These are phyloP conservation scores for Trilocha varians DNA, from an alignment of 2,888 invertebrate species.

Conservation along the genomic window DNA sequence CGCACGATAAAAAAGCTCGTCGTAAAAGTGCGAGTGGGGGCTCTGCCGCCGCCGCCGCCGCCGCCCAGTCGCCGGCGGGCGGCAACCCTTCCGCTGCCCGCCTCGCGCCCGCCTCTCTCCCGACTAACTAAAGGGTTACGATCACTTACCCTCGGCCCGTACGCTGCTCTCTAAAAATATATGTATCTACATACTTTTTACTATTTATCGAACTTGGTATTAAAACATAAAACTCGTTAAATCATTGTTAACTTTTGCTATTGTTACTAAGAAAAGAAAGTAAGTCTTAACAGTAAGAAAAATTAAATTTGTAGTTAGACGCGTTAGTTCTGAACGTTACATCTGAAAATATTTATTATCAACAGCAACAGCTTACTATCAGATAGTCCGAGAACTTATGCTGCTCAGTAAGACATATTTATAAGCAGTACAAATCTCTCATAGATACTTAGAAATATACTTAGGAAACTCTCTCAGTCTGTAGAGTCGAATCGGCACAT, in stretches of 20 bases:
- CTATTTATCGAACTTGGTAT: background rate
- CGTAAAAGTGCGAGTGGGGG: constrained; percentile 60
- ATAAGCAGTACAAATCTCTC: no score
- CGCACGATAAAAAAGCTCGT: constrained; percentile 73
- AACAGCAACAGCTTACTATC: no score
- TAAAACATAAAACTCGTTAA: background rate
- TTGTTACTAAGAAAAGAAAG: no score
- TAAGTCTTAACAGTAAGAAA: no score
- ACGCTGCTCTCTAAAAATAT: constrained; percentile 1
- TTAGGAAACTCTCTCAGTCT: no score
- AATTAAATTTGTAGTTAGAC: no score
- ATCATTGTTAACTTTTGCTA: background rate
- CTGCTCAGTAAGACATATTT: no score
- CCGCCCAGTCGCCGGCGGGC: constrained; percentile 38
- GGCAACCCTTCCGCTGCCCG: constrained; percentile 67
- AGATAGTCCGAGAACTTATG: no score
- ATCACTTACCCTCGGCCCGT: constrained; percentile 47
- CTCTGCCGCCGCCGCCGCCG: constrained; percentile 30
- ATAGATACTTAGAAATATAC: no score
- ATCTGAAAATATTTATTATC: no score
- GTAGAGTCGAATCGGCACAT: no score
- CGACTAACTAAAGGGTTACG: constrained; percentile 66
- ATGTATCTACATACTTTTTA: background rate
- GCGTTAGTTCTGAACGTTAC: no score
- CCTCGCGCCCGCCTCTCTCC: constrained; percentile 44